Evolutionary conservation across 2,888 invertebrate genomes (phyloP), one percentile per base, ranked within the genome.

Genomic region (Gymnocheta viridis): DNA sequence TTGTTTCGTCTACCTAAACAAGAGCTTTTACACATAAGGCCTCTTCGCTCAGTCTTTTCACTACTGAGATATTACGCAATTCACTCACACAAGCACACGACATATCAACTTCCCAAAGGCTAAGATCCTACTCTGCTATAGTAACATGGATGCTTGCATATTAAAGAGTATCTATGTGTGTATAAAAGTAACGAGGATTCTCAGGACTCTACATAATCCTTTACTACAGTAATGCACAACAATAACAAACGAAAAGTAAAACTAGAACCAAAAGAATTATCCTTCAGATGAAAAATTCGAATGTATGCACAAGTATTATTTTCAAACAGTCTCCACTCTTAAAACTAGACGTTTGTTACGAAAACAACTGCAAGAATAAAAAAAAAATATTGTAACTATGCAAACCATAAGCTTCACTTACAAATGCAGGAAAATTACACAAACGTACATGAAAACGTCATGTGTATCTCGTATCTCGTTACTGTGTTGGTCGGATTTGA

Each of bases 381-480:
- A 51, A 51, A 29, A 74, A 38, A 35, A n/a, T 41, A 66, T 49
- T 58, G 58, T 69, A 69, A 69, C 67, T 69, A 77, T 69, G 67
- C 60, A 67, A 56, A 69, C 69, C 69, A 69, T 69, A 77, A 60
- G 58, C 69, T 60, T 22, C 22, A 41, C 22, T 69, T 14, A 32
- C 19, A 64, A 29, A 74, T 17, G 44, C 29, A 35, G 32, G 32
- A 4, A 60, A 29, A 24, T 29, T 56, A 69, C 17, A 35, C 17
- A 51, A 10, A 54, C 22, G 5, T 7, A 35, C 12, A 49, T 5
- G 7, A 32, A 32, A 5, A 7, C 32, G 32, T 32, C 32, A 32
- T 32, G 32, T 32, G 7, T 32, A 32, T 6, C 60, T 60, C 44
- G 44, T 49, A 22, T 24, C 49, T 62, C 10, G 29, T 56, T 49